Base-by-base conservation (phyloP, 2,113 vertebrate genomes). In the Pterocles gutturalis region DNA sequence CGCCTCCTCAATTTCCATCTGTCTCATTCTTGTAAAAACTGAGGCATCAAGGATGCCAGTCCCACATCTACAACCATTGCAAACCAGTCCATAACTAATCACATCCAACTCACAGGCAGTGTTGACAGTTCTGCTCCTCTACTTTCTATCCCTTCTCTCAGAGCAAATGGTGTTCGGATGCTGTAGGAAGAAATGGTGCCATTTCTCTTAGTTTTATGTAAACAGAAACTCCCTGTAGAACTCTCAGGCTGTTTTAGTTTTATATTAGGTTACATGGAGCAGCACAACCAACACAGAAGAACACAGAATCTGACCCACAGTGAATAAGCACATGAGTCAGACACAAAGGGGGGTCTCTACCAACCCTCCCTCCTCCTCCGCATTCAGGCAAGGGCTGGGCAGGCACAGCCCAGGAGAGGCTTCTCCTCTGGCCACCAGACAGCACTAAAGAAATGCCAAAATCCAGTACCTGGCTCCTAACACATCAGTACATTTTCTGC, bases 401-500 rank as follows among this genome's bases (percentile, higher is more conserved):
- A 94, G 55, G 33, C 76, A 38, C 46, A 62, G 41, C 41, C 58
- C 66, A 61, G 46, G 53, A 38, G 13, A 78, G 28, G 33, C 26
- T 75, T 53, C 55, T 90, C 66, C 25, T 51, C 84, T 57, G 51
- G 28, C 34, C 73, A 51, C 67, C 53, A 80, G 19, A 60, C 72
- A 84, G 38, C 38, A 57, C 43, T 62, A 64, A 64, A 62, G 51
- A 70, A 91, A 58, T 4, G 17, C 41, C 69, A 95, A 57, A 89
- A 7, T 25, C 7, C 0, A 84, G 55, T 43, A 60, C 48, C 51
- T 13, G 33, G 29, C n/a, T 88, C 88, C 34, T 6, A 58, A 11
- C 1, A 0, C 57, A 38, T 24, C 4, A 1, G 0, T 5, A 33
- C 57, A 25, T 61, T 5, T 76, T 31, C 93, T 87, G 49, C 62